A percentile compares a stretch with the other conserved stretches of the same genome.
phyloP scores from a whole-genome alignment of 2,797 vertebrate species.

The Remorina albescens region DNA sequence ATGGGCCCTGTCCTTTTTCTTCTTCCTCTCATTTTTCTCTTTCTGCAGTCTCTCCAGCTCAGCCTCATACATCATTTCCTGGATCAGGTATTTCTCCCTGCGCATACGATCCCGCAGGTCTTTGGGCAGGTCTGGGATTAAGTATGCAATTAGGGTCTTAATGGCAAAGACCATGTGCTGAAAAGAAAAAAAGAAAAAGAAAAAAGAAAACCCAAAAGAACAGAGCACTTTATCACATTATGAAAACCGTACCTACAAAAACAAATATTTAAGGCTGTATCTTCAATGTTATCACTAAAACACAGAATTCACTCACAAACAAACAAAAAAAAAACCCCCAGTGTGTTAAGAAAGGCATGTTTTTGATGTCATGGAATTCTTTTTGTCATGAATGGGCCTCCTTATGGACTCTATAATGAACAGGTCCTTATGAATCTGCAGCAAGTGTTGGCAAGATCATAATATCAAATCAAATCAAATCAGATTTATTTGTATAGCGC shows the following conservation, averaged over 20 bases:
- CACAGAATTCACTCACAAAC: too few species aligned
- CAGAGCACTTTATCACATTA: not conserved
- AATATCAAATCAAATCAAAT: too few species aligned
- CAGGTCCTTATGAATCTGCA: not conserved
- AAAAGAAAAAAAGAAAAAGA: constrained; percentile 63
- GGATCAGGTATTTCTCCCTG: constrained; percentile 95
- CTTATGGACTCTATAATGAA: not conserved
- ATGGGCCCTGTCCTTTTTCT: constrained; percentile 89
- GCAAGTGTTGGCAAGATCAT: not conserved
- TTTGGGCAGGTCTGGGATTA: constrained; percentile 97
- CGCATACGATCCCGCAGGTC: constrained; percentile 95
- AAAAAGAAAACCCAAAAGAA: too few species aligned
- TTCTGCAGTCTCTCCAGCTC: constrained; percentile 95
- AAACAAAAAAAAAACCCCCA: too few species aligned
- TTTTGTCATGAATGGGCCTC: too few species aligned
- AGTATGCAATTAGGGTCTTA: constrained; percentile 96
- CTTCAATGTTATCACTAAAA: too few species aligned
- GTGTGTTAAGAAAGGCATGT: not conserved
- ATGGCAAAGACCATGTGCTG: constrained; percentile 98
- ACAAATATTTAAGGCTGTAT: too few species aligned
- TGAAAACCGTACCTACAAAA: too few species aligned
- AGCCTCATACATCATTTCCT: constrained; percentile 98
- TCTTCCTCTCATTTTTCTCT: constrained; percentile 82
- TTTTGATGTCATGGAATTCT: not conserved
- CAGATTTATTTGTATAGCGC: too few species aligned